Evolutionary conservation across 2,888 invertebrate genomes (phyloP), one percentile per base, ranked within the genome.

Genomic region (Mystacides longicornis): DNA sequence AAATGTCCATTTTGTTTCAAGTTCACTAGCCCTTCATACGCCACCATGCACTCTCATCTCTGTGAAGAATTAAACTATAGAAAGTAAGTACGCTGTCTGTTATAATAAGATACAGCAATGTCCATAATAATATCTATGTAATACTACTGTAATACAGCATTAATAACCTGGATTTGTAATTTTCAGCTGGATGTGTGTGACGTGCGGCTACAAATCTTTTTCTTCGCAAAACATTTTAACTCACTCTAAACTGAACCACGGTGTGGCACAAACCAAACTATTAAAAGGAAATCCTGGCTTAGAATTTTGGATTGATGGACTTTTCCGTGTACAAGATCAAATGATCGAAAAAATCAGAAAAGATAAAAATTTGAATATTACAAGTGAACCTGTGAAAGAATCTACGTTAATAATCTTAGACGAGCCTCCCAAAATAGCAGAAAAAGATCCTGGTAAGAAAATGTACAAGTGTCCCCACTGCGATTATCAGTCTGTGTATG

Each of bases 31-130:
- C 80, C 78, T 51, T 75, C 73, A 21, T 73, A 74, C 20, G 75
- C 78, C 3, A 78, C 80, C n/a, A 81, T 87, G 73, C 76, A 79
- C 52, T 79, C 79, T 33, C 87, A 87, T 70, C 68, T 87, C 51
- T 85, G 77, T 63, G 80, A 82, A 64, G 87, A 87, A 64, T 70
- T 86, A 22, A 77, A 81, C 49, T 84, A 85, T 64, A 76, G 81
- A 62, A 82, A 81, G 85, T 86, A 64, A 73, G 74, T 71, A 49
- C 37, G n/a, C n/a, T n/a, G n/a, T n/a, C n/a, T n/a, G n/a, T n/a
- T n/a, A n/a, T n/a, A n/a, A n/a, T n/a, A n/a, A n/a, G n/a, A n/a
- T n/a, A n/a, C n/a, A n/a, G n/a, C n/a, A n/a, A n/a, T n/a, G n/a
- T n/a, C n/a, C n/a, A n/a, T n/a, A n/a, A n/a, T n/a, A n/a, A n/a